Evolutionary conservation across 2,797 vertebrate species (phyloP).

Genomic region (Stomatorhinus walkeri): DNA sequence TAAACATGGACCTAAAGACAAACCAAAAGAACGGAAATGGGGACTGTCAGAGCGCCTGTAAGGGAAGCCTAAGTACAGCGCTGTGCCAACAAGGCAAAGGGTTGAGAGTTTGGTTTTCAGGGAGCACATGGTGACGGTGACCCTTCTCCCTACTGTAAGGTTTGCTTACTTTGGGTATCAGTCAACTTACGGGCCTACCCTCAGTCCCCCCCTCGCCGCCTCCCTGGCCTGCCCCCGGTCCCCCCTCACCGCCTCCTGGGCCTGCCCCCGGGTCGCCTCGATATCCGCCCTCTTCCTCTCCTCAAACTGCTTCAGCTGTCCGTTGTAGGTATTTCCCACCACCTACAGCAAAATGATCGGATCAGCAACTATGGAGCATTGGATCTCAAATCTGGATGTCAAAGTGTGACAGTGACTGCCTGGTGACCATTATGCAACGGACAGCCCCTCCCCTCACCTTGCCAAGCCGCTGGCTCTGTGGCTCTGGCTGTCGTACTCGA

Average conservation of each 20-base stretch:
- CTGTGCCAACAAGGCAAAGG: not conserved
- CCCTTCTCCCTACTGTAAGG: not conserved
- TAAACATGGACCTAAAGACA: not conserved
- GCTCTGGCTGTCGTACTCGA: constrained; percentile 41
- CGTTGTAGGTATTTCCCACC: constrained; percentile 61
- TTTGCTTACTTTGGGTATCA: not conserved
- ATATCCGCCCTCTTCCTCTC: constrained; percentile 56
- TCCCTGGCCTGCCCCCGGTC: constrained; percentile 56
- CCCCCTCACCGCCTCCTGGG: constrained; percentile 61
- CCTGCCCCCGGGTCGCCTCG: constrained; percentile 54
- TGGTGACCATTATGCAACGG: not conserved
- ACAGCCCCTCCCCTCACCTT: constrained; percentile 29
- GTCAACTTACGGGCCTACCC: not conserved
- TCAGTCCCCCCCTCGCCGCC: constrained; percentile 49
- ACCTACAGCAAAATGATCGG: constrained; percentile 45
- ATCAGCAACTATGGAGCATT: not conserved
- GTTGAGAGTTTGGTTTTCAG: not conserved
- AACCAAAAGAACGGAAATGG: not conserved
- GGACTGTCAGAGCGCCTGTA: not conserved
- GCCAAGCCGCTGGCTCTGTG: constrained; percentile 35
- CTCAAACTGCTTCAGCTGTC: constrained; percentile 66
- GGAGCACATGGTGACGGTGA: not conserved
- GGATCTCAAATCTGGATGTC: too few species aligned
- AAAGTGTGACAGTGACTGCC: not conserved
- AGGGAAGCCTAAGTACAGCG: not conserved